Evolutionary conservation across 2,113 vertebrate genomes (phyloP).

Genomic region (Antechinus flavipes): DNA sequence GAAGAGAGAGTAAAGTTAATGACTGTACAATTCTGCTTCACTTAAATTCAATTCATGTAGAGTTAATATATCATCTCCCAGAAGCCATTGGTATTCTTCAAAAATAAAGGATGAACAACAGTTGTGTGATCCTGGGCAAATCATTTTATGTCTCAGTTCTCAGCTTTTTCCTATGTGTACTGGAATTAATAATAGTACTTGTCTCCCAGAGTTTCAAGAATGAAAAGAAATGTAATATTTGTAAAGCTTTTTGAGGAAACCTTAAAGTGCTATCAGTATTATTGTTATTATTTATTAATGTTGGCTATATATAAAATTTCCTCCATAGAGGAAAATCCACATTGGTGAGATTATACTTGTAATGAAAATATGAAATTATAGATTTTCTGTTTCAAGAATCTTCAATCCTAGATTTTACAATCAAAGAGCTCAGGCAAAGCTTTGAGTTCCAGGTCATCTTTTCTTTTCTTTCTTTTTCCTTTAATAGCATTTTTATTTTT

Average conservation of each 20-base stretch:
- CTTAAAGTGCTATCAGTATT: not conserved
- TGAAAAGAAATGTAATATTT: not conserved
- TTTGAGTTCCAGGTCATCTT: not conserved
- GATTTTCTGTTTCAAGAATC: not conserved
- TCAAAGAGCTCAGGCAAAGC: not conserved
- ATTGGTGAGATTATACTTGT: not conserved
- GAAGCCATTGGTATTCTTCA: not conserved
- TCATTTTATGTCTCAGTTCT: too few species aligned
- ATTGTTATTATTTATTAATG: not conserved
- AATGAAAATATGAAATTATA: not conserved
- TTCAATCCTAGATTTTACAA: not conserved
- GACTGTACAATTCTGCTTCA: not conserved
- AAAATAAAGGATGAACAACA: not conserved
- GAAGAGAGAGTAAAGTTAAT: not conserved
- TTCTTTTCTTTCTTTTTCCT: not conserved
- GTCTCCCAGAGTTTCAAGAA: not conserved
- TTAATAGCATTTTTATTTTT: too few species aligned
- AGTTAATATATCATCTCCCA: not conserved
- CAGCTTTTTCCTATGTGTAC: too few species aligned
- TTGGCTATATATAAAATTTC: not conserved
- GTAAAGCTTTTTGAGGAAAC: not conserved
- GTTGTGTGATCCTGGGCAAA: too few species aligned
- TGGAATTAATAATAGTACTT: too few species aligned
- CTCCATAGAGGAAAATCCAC: not conserved
- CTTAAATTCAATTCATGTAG: not conserved